These are phyloP conservation scores for Drosophila hawaiiensis DNA, from an alignment of 2,888 invertebrate species.

Conservation along the genomic window DNA sequence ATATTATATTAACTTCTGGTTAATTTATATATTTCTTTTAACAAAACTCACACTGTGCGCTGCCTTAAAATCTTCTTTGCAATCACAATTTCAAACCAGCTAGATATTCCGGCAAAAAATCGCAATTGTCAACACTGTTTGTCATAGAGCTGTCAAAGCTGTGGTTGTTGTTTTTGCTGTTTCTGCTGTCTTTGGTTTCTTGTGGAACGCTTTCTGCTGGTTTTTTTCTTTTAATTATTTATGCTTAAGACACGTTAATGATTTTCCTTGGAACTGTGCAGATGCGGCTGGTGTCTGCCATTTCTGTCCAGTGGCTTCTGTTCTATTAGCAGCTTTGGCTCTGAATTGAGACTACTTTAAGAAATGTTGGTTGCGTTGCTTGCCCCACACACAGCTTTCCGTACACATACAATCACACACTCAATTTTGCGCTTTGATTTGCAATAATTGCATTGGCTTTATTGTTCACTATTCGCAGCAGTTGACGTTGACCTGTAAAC, in stretches of 20 bases:
- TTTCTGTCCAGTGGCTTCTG: constrained; percentile 6
- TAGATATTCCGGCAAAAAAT: not conserved
- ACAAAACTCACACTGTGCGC: not conserved
- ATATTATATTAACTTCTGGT: not conserved
- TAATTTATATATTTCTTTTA: not conserved
- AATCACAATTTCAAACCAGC: not conserved
- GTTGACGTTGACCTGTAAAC: constrained; percentile 66
- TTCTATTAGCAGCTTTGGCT: constrained; percentile 1
- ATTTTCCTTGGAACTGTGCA: constrained; percentile 67
- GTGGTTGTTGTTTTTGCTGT: constrained; percentile 14
- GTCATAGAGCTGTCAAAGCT: constrained; percentile 30
- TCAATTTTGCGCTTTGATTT: constrained; percentile 28
- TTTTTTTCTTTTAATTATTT: constrained; percentile 73
- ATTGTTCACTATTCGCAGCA: constrained; percentile 23
- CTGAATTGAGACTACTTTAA: constrained; percentile 5
- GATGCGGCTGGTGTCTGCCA: constrained; percentile 13
- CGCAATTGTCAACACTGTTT: constrained; percentile 1
- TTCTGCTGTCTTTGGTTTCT: constrained; percentile 22
- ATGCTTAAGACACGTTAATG: constrained; percentile 78
- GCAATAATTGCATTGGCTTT: constrained; percentile 50
- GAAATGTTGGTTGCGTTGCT: constrained; percentile 22
- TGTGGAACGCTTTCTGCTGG: constrained; percentile 48
- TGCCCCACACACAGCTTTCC: constrained; percentile 3
- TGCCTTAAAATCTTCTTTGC: not conserved
- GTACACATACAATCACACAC: not conserved